phyloP scores from a whole-genome alignment of 1,140 invertebrate species.

The Riptortus pedestris region DNA sequence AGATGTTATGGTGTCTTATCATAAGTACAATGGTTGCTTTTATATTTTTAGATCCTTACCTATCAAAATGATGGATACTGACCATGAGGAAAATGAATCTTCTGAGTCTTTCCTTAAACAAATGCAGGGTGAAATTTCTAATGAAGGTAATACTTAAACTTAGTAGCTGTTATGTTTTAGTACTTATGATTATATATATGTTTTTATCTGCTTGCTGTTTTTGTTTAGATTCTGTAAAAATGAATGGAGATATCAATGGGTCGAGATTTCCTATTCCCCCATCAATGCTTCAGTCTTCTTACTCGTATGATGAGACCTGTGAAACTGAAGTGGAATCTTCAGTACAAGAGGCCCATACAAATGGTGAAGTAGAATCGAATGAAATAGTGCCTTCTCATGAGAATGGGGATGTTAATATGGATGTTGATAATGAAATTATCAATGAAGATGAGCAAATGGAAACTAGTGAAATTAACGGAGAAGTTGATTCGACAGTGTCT shows the following conservation, averaged over 20 bases:
- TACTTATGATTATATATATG: background rate
- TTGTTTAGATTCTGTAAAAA: constrained; percentile 34
- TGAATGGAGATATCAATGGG: constrained; percentile 40
- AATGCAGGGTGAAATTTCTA: background rate
- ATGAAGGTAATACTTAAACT: background rate
- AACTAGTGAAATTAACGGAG: background rate
- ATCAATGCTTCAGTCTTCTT: background rate
- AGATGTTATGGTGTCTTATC: background rate
- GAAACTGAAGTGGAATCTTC: constrained; percentile 30
- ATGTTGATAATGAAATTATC: constrained; percentile 12
- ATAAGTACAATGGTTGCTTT: background rate
- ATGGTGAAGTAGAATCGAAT: constrained; percentile 15
- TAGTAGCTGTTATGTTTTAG: background rate
- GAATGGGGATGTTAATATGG: constrained; percentile 22
- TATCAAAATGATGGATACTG: constrained; percentile 8
- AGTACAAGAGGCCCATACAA: constrained; percentile 10
- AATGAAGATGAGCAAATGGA: background rate
- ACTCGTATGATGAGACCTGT: constrained; percentile 21
- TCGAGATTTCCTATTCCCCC: constrained; percentile 5
- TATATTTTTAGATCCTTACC: background rate
- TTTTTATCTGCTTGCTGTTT: constrained; percentile 13
- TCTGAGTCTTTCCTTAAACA: constrained; percentile 5
- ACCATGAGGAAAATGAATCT: constrained; percentile 3
- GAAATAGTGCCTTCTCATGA: constrained; percentile 20
- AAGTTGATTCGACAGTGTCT: constrained; percentile 11